A percentile compares a stretch with the other conserved stretches of the same genome.
Evolutionary conservation across 2,888 invertebrate species (phyloP).

Genomic region (Eristalis pertinax): DNA sequence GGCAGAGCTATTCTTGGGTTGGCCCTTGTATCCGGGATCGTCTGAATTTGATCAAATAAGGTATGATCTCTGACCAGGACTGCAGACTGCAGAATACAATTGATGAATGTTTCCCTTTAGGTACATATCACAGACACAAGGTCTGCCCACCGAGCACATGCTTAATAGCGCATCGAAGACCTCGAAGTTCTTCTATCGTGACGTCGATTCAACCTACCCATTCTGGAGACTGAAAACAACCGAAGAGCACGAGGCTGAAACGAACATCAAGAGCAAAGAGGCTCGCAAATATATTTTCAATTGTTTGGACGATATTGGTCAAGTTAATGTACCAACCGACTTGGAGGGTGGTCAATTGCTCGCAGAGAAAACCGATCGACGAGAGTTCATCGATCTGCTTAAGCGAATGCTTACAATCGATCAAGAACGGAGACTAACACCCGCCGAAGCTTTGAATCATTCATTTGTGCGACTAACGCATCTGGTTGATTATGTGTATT

Average conservation of each 20-base stretch:
- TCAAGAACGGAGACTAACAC: constrained; percentile 97
- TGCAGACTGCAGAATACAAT: too few species aligned
- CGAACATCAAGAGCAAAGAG: constrained; percentile 99
- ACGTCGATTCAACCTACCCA: constrained; percentile 94
- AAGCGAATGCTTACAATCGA: constrained; percentile 99
- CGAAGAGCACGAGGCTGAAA: constrained; percentile 98
- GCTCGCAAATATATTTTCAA: constrained; percentile 99
- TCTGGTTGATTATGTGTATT: constrained; percentile 97
- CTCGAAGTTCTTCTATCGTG: constrained; percentile 98
- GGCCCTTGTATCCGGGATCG: constrained; percentile 99
- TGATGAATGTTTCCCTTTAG: constrained; percentile 69
- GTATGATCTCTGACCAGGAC: constrained; percentile 78
- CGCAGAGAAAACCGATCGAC: constrained; percentile 97
- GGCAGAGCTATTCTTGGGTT: constrained; percentile 98
- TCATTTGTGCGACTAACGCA: constrained; percentile 96
- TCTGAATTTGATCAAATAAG: constrained; percentile 99
- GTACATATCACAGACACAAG: constrained; percentile 98
- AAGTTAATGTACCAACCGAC: constrained; percentile 98
- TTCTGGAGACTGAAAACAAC: constrained; percentile 96
- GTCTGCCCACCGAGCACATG: constrained; percentile 99
- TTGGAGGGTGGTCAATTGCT: constrained; percentile 97
- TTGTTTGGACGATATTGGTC: constrained; percentile 98
- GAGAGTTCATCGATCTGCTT: constrained; percentile 98
- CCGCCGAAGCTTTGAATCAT: constrained; percentile 97
- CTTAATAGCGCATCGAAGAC: constrained; percentile 98